These are phyloP conservation scores for Silurus glanis DNA, from an alignment of 2,113 vertebrate genomes.

Conservation along the genomic window DNA sequence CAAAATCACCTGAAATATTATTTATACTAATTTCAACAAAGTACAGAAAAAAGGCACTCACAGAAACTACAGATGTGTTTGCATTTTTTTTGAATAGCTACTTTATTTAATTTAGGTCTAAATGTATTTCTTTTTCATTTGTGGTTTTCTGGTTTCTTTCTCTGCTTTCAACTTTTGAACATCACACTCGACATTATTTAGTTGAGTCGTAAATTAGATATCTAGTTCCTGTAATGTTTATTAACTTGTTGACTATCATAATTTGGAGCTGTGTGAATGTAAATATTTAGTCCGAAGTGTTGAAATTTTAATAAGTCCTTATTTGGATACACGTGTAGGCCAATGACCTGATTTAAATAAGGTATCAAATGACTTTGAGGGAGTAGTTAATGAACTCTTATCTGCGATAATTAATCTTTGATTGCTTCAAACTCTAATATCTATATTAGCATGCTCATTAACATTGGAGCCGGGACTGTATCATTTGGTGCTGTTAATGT, in stretches of 20 bases:
- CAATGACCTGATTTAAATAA: constrained; percentile 52
- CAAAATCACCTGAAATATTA: neutral
- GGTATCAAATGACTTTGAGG: constrained; percentile 55
- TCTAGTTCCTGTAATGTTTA: constrained; percentile 7
- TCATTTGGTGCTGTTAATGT: constrained; percentile 40
- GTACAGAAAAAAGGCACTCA: neutral
- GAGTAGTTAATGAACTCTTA: constrained; percentile 59
- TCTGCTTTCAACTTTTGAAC: neutral
- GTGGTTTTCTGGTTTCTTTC: neutral
- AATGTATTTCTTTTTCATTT: neutral
- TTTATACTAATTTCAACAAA: neutral
- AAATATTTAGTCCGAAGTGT: constrained; percentile 35
- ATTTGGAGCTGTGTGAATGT: constrained; percentile 8
- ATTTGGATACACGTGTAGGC: constrained; percentile 55
- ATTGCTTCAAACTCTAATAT: constrained; percentile 54
- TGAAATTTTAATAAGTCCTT: constrained; percentile 44
- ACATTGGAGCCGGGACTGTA: constrained; percentile 40
- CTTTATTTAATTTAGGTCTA: neutral
- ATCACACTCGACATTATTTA: neutral
- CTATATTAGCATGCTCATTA: constrained; percentile 55
- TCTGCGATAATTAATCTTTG: constrained; percentile 58
- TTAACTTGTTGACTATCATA: constrained; percentile 3
- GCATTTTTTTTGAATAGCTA: neutral
- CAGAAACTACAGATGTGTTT: neutral
- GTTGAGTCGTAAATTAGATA: neutral